These are phyloP conservation scores for Pediacus dermestoides DNA, from an alignment of 2,888 invertebrate species.

Conservation along the genomic window DNA sequence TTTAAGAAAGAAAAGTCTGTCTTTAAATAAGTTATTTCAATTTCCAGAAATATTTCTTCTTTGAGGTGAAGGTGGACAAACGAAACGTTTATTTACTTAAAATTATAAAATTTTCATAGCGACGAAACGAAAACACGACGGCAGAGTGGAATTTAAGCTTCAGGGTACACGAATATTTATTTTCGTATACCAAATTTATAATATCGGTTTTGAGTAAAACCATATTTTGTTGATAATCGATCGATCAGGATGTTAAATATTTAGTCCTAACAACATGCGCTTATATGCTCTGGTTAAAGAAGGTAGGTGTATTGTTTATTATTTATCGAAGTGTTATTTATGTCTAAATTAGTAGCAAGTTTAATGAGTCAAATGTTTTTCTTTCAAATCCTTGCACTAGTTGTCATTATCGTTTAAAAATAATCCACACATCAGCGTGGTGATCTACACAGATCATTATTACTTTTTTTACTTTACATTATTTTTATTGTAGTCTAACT, in stretches of 20 bases:
- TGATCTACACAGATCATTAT: too few relatives aligned
- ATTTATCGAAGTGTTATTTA: slow-evolving; percentile 11
- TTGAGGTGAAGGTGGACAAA: too few relatives aligned
- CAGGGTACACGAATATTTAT: slow-evolving; percentile 25
- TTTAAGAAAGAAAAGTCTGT: too few relatives aligned
- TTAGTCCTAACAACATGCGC: slow-evolving; percentile 8
- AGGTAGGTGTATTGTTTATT: slow-evolving; percentile 14
- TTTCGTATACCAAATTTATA: slow-evolving; percentile 25
- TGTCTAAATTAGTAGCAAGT: slow-evolving; percentile 7
- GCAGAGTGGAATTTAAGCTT: too few relatives aligned
- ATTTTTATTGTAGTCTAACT: too few relatives aligned
- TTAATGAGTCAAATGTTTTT: slow-evolving; percentile 14
- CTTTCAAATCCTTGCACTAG: slow-evolving; percentile 11
- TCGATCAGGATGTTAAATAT: too few relatives aligned
- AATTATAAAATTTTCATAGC: too few relatives aligned
- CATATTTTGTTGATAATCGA: slow-evolving; percentile 12
- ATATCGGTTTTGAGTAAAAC: slow-evolving; percentile 23
- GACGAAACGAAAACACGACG: too few relatives aligned
- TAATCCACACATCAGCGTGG: slow-evolving; percentile 7
- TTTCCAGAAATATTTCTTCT: too few relatives aligned
- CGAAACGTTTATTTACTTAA: too few relatives aligned
- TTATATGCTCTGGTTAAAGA: not conserved
- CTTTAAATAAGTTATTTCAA: too few relatives aligned
- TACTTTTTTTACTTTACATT: too few relatives aligned
- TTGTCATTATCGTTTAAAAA: slow-evolving; percentile 14